phyloP scores from a whole-genome alignment of 2,113 vertebrate species.

The Lepisosteus osseus region DNA sequence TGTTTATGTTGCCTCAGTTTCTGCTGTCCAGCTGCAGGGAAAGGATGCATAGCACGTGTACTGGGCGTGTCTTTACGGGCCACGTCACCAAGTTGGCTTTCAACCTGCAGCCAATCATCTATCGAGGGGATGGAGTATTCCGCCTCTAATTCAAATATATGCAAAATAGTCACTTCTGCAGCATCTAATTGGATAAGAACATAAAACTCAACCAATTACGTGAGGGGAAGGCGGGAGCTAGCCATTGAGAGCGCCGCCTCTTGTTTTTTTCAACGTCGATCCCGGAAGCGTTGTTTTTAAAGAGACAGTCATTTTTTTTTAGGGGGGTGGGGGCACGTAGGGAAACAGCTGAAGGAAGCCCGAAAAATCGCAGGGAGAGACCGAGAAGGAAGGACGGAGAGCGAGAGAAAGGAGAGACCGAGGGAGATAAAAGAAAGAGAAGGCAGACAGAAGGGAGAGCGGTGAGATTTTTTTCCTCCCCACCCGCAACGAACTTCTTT shows the following conservation, averaged over 20 bases:
- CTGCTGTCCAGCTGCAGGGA: too few species aligned
- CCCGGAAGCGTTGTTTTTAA: conserved; percentile 67
- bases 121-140: neutral
- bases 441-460: neutral
- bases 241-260: conserved; percentile 51
- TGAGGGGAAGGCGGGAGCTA: conserved; percentile 58
- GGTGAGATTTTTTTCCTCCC: neutral
- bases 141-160: conserved; percentile 32
- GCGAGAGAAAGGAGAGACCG: neutral
- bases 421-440: conserved; percentile 1
- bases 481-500: neutral
- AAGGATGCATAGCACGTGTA: conserved; percentile 65
- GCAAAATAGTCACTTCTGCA: neutral
- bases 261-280: conserved; percentile 33
- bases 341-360: conserved; percentile 7
- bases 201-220: conserved; percentile 45
- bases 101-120: conserved; percentile 40
- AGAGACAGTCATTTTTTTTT: conserved; percentile 48
- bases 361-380: conserved; percentile 7
- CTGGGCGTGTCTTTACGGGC: conserved; percentile 45
- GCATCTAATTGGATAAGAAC: conserved; percentile 34
- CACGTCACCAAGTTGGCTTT: neutral
- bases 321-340: conserved; percentile 34
- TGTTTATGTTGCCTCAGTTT: too few species aligned
- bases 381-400: neutral